Evolutionary conservation across 2,113 vertebrate genomes (phyloP).

Genomic region (Cebidichthys violaceus): DNA sequence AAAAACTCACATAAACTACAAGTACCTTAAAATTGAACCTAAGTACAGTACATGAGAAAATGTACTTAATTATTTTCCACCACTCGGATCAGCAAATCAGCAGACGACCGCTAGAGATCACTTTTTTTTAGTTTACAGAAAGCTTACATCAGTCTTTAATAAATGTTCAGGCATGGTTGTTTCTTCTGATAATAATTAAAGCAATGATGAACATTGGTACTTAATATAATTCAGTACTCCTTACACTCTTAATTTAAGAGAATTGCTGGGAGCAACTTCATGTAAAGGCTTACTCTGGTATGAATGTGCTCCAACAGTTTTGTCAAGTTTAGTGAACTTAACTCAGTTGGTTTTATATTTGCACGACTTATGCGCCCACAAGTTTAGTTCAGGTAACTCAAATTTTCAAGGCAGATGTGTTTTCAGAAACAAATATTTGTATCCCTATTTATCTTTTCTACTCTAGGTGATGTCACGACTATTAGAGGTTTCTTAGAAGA

Average conservation of each 20-base stretch:
- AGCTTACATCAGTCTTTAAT: not conserved
- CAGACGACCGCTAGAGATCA: not conserved
- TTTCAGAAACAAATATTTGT: not conserved
- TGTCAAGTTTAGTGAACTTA: not conserved
- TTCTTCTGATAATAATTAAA: not conserved
- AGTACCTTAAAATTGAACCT: not conserved
- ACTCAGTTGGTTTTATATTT: not conserved
- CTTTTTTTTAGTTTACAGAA: not conserved
- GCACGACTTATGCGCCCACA: not conserved
- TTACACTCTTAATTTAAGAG: not conserved
- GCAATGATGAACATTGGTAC: not conserved
- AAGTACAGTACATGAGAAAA: not conserved
- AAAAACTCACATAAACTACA: too few species aligned
- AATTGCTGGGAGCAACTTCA: not conserved
- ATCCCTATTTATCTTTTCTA: slow-evolving; percentile 1
- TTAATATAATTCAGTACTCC: not conserved
- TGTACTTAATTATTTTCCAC: not conserved
- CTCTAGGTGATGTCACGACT: not conserved
- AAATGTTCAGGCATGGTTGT: not conserved
- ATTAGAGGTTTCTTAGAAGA: rapidly evolving
- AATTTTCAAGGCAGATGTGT: not conserved
- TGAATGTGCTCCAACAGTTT: not conserved
- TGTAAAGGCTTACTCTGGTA: not conserved
- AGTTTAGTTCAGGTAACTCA: not conserved
- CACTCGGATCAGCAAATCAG: not conserved